Percentiles rank a stretch among this genome's conserved stretches.
phyloP scores from a whole-genome alignment of 2,113 vertebrate species.

The Cathartes aura region DNA sequence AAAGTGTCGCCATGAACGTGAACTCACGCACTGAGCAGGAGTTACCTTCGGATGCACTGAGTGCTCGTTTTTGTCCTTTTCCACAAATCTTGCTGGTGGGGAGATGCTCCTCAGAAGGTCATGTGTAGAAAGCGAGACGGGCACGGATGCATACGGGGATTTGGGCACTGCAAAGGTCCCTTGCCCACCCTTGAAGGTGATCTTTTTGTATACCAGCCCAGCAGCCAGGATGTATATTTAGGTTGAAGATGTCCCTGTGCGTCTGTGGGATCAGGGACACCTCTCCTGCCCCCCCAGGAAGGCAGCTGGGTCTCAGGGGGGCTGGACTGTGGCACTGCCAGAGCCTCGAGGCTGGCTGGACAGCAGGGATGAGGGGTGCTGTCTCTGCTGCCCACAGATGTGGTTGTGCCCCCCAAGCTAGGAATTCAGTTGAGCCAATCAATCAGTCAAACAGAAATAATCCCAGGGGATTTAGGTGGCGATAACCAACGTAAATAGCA shows the following conservation, averaged over 20 bases:
- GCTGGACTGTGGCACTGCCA: accelerated
- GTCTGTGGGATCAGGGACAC: neutral
- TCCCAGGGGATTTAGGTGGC: neutral
- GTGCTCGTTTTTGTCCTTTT: neutral
- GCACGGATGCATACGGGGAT: neutral
- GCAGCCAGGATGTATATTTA: neutral
- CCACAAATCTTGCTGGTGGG: neutral
- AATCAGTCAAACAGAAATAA: neutral
- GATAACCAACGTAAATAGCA: neutral
- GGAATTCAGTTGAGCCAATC: neutral
- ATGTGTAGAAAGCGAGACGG: accelerated
- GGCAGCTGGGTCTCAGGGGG: neutral
- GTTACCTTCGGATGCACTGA: neutral
- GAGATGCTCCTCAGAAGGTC: neutral
- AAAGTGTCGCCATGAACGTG: accelerated
- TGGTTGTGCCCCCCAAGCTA: neutral
- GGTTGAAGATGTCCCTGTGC: neutral
- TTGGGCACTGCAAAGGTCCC: neutral
- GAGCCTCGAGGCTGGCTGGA: neutral
- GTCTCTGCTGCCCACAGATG: neutral
- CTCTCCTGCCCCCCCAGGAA: neutral
- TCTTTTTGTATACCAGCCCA: neutral
- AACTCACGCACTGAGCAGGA: neutral
- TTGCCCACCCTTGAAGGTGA: accelerated
- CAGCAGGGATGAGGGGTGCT: neutral